Conservation (phyloP, 2,113 vertebrate genomes). For the Nerophis ophidion region DNA sequence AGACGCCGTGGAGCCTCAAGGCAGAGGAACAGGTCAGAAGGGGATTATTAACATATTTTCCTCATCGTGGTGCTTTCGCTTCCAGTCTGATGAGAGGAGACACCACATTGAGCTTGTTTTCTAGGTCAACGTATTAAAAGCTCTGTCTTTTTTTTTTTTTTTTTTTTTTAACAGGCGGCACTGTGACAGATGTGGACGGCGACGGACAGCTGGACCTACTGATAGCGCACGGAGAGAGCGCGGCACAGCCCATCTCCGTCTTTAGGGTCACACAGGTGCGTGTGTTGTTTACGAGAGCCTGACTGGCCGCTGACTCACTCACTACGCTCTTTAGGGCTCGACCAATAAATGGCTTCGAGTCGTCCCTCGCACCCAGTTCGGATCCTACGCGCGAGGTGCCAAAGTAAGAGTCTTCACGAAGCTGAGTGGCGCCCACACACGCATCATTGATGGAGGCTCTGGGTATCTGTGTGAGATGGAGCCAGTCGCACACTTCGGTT, state of each 20-base stretch:
- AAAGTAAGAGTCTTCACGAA: slow-evolving; percentile 83
- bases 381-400: slow-evolving; percentile 86
- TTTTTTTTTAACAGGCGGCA: slow-evolving; percentile 74
- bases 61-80: neutral
- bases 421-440: slow-evolving; percentile 79
- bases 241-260: slow-evolving; percentile 85
- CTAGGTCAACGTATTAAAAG: slow-evolving; percentile 9
- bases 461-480: slow-evolving; percentile 95
- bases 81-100: neutral
- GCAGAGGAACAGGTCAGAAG: slow-evolving; percentile 82
- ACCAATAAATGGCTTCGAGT: slow-evolving; percentile 89
- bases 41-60: slow-evolving; percentile 11
- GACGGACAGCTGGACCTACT: slow-evolving; percentile 89
- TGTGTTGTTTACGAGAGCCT: neutral
- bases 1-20: slow-evolving; percentile 83
- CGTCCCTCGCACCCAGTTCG: slow-evolving; percentile 82
- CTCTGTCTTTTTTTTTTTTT: slow-evolving; percentile 6
- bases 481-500: slow-evolving; percentile 87
- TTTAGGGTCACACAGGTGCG: slow-evolving; percentile 83
- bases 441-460: slow-evolving; percentile 86
- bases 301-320: neutral
- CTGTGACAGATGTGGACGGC: slow-evolving; percentile 85
- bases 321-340: slow-evolving; percentile 70
- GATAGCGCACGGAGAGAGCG: slow-evolving; percentile 87
- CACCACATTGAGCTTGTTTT: neutral